Conservation (phyloP, 2,113 vertebrate genomes). For the Oryzias curvinotus region DNA sequence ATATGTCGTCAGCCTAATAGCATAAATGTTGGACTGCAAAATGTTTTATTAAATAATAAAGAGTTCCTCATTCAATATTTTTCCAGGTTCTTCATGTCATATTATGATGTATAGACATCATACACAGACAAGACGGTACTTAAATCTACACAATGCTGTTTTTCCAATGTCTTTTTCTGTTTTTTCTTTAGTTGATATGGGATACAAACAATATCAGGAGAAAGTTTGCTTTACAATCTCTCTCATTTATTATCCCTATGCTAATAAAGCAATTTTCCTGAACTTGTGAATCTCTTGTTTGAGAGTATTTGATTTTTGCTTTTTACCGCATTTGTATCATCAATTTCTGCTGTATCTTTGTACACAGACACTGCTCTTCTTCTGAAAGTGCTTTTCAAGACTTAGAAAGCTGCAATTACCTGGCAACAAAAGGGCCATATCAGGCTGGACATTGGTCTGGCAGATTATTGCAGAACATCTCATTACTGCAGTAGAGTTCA, state of each 20-base stretch:
- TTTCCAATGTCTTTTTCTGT: not conserved
- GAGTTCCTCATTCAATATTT: no score
- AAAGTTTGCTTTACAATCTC: no score
- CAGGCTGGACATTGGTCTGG: constrained; percentile 57
- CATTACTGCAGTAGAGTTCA: constrained; percentile 69
- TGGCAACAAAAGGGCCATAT: constrained; percentile 56
- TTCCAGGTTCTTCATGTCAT: no score
- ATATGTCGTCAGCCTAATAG: no score
- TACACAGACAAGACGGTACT: not conserved
- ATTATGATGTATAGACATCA: no score
- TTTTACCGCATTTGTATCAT: constrained; percentile 27
- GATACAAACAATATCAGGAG: no score
- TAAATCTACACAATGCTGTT: no score
- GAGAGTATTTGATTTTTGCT: not conserved
- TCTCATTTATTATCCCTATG: not conserved
- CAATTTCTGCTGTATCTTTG: constrained; percentile 31
- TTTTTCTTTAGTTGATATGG: not conserved
- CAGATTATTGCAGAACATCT: constrained; percentile 76
- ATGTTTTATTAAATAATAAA: no score
- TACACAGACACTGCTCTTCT: constrained; percentile 15
- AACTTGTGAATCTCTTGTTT: not conserved
- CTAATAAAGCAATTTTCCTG: not conserved
- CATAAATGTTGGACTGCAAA: no score
- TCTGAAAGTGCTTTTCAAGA: constrained; percentile 31
- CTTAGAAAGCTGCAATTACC: constrained; percentile 67